Evolutionary conservation across 2,113 vertebrate species (phyloP).

Genomic region (Phaetusa simplex): DNA sequence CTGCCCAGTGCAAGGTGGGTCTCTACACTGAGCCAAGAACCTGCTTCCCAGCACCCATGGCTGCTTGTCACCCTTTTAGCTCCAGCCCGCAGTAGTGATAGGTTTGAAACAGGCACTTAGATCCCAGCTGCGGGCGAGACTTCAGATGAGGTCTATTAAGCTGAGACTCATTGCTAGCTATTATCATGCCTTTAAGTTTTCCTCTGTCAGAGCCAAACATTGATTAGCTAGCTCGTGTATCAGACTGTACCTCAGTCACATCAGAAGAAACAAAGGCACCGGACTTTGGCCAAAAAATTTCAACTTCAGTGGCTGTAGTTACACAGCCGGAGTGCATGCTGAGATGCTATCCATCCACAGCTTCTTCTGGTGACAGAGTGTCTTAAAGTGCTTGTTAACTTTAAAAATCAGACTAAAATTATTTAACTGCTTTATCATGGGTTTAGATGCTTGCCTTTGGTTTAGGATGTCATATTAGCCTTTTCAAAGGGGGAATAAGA

Average conservation of each 20-base stretch:
- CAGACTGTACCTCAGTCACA: neutral
- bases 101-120: neutral
- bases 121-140: neutral
- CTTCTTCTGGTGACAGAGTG: neutral
- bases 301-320: neutral
- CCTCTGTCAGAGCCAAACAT: neutral
- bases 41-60: accelerated
- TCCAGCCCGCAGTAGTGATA: neutral
- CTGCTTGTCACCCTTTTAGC: neutral
- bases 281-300: neutral
- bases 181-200: neutral
- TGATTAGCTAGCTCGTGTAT: neutral
- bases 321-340: accelerated
- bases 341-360: neutral
- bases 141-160: neutral
- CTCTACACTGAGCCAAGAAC: neutral
- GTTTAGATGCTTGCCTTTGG: neutral
- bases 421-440: neutral
- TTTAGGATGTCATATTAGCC: accelerated
- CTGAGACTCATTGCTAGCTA: neutral
- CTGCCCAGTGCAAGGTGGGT: neutral
- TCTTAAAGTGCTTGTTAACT: neutral
- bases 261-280: neutral
- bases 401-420: neutral
- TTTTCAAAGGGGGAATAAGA: neutral